Evolutionary conservation across 2,888 invertebrate genomes (phyloP).

Genomic region (Amphipyra berbera): DNA sequence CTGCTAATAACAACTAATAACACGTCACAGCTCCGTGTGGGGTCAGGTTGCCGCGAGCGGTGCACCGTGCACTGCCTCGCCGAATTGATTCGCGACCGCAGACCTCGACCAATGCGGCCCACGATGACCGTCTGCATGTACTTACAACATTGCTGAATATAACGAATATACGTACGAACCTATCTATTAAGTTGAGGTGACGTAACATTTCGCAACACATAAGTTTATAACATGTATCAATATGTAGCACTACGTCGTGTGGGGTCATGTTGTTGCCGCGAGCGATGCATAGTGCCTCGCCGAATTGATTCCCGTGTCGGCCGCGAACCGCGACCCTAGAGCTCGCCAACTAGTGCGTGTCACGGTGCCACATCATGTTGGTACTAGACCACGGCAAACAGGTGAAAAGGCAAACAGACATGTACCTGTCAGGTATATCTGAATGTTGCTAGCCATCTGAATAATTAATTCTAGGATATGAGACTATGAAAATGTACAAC

Average conservation of each 20-base stretch:
- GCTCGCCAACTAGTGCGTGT: too few species aligned
- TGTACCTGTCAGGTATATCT: too few species aligned
- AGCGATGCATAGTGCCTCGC: slow-evolving; percentile 7
- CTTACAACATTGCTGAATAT: not conserved
- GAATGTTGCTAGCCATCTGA: too few species aligned
- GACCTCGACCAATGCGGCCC: not conserved
- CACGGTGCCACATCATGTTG: too few species aligned
- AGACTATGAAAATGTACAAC: too few species aligned
- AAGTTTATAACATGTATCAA: not conserved
- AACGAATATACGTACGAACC: not conserved
- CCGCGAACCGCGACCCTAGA: not conserved
- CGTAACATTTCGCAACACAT: not conserved
- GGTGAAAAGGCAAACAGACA: too few species aligned
- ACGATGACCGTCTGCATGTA: slow-evolving; percentile 13
- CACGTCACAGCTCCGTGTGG: slow-evolving; percentile 33
- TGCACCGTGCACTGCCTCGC: slow-evolving; percentile 29
- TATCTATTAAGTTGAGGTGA: not conserved
- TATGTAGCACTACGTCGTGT: not conserved
- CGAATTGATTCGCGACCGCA: slow-evolving; percentile 53
- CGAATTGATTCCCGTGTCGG: slow-evolving; percentile 18
- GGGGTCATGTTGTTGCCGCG: slow-evolving; percentile 10
- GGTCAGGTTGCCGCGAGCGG: slow-evolving; percentile 42
- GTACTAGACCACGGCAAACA: too few species aligned
- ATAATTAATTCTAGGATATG: too few species aligned
- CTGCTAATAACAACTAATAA: slow-evolving; percentile 15